A percentile compares a stretch with the other conserved stretches of the same genome.
These are phyloP conservation scores for Graptemys geographica DNA, from an alignment of 2,797 vertebrate genomes.

Conservation along the genomic window DNA sequence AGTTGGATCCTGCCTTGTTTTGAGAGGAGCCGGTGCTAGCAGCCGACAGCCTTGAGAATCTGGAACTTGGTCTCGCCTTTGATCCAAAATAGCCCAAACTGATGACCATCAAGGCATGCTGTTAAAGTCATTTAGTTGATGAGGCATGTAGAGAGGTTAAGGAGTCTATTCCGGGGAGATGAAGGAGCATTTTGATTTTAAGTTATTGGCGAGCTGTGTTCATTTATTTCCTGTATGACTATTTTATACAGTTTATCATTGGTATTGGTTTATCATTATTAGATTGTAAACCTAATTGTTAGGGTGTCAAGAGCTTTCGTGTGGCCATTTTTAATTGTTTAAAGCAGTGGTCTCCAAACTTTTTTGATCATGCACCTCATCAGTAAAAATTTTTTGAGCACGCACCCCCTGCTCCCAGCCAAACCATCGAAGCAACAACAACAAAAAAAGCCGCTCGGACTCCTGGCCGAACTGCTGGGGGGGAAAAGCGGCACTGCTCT, in stretches of 20 bases:
- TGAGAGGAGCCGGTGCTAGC: fast-evolving
- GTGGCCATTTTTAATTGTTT: neutral
- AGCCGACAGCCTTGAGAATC: neutral
- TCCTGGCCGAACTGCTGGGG: too few species aligned
- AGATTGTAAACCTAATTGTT: neutral
- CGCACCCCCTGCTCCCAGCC: too few species aligned
- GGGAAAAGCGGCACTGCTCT: too few species aligned
- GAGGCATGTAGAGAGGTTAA: neutral
- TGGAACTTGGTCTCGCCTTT: neutral
- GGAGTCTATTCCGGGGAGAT: neutral
- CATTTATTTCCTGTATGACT: neutral
- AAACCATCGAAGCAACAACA: too few species aligned
- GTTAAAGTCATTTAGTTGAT: neutral
- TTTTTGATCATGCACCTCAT: too few species aligned
- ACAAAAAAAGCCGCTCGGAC: too few species aligned
- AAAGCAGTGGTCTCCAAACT: neutral
- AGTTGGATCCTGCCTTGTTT: neutral
- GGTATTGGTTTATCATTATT: too few species aligned
- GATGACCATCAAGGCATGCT: neutral
- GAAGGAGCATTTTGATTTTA: neutral
- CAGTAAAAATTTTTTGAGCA: too few species aligned
- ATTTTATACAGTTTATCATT: too few species aligned
- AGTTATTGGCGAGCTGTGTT: neutral
- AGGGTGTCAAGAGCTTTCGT: neutral
- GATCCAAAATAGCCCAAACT: neutral